Evolutionary conservation across 2,888 invertebrate genomes (phyloP), one percentile per base, ranked within the genome.

Genomic region (Drosophila putrida): DNA sequence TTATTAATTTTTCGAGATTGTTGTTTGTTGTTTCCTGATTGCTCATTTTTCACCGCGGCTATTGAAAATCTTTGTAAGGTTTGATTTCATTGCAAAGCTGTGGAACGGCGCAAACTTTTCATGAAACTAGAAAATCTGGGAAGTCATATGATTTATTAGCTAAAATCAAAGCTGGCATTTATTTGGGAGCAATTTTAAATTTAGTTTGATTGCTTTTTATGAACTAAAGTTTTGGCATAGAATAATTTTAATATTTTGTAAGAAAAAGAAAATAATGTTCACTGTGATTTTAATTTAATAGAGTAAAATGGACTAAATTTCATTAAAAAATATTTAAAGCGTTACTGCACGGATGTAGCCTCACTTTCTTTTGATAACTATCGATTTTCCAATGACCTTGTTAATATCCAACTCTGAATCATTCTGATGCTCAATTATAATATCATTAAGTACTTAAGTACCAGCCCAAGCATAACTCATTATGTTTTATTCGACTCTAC

Each of bases 1-100:
- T 68, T 76, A 71, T 76, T 82, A 82, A 79, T 82, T 76, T 76
- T 59, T n/a, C 27, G 27, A 27, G 9, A 57, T 69, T 60, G 27
- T 51, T 50, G 25, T 35, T 69, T 11, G 31, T 27, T 31, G 15
- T 43, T 43, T 54, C 44, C 59, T 67, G 44, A 62, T 65, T 74
- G 77, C 75, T 41, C 44, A 65, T 59, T 62, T 73, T 43, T 55
- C 53, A 65, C 39, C 36, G 35, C 13, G 58, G 6, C 4, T 47
- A 25, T 59, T 57, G 33, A 41, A 54, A 53, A 65, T 60, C 43
- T 44, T 44, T 25, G 20, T 10, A 35, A 43, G 43, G 51, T 58
- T 62, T 53, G 9, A 39, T 54, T 54, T 20, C 41, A 6, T 31
- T 57, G 28, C 9, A 25, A 9, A 25, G 36, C 41, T 31, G 15